A percentile compares a stretch with the other conserved stretches of the same genome.
These are phyloP conservation scores for human (Homo sapiens) DNA, from an alignment of 2,113 vertebrate species.

Conservation along the genomic window GRCh38 chr5:116943001-116943500, in stretches of 20 bases:
- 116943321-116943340: not conserved
- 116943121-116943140: not conserved
- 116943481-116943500: not conserved
- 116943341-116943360: not conserved
- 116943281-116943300: not conserved
- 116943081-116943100: fast-evolving
- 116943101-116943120: not conserved
- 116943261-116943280: not conserved
- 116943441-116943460: not conserved
- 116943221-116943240: not conserved
- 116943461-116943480: not conserved
- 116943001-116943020: not conserved
- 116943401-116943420: not conserved
- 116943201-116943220: not conserved
- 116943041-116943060: fast-evolving
- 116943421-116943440: not conserved
- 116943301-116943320: not conserved
- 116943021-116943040: not conserved
- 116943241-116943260: not conserved
- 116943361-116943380: not conserved
- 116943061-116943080: not conserved
- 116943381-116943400: not conserved
- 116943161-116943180: not conserved
- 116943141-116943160: not conserved
- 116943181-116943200: not conserved